Percentiles rank a stretch among this genome's conserved stretches.
Evolutionary conservation across 1,140 invertebrate genomes (phyloP).

Genomic region (Euglossa dilemma): DNA sequence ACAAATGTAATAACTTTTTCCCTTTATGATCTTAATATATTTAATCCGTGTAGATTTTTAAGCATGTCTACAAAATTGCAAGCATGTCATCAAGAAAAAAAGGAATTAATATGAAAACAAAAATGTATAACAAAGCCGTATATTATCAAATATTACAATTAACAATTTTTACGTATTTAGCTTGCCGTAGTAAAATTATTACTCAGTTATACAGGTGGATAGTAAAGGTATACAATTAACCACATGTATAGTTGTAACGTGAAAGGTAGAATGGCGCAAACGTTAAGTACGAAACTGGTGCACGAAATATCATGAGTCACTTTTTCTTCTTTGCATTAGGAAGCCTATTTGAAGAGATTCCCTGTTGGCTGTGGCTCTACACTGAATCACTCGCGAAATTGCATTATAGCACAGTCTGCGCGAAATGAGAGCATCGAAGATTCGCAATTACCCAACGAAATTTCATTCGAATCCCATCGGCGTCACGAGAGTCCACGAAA

Average conservation of each 20-base stretch:
- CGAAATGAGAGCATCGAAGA: constrained; percentile 52
- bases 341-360: not conserved
- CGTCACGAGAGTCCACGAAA: constrained; percentile 36
- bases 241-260: not conserved
- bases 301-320: not conserved
- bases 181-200: too few relatives aligned
- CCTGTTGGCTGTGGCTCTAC: not conserved
- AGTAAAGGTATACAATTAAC: too few relatives aligned
- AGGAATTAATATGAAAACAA: too few relatives aligned
- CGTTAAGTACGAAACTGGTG: not conserved
- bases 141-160: too few relatives aligned
- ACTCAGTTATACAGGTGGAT: too few relatives aligned
- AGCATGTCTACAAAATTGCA: too few relatives aligned
- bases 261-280: not conserved
- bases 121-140: too few relatives aligned
- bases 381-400: constrained; percentile 32
- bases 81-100: too few relatives aligned
- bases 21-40: too few relatives aligned
- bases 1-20: too few relatives aligned
- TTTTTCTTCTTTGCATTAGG: not conserved
- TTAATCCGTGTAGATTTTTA: too few relatives aligned
- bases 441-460: constrained; percentile 62
- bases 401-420: constrained; percentile 32
- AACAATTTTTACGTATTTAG: too few relatives aligned
- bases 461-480: constrained; percentile 51